Percentiles rank a stretch among this genome's conserved stretches.
phyloP scores from a whole-genome alignment of 2,888 invertebrate genomes.

The Elegia similella region DNA sequence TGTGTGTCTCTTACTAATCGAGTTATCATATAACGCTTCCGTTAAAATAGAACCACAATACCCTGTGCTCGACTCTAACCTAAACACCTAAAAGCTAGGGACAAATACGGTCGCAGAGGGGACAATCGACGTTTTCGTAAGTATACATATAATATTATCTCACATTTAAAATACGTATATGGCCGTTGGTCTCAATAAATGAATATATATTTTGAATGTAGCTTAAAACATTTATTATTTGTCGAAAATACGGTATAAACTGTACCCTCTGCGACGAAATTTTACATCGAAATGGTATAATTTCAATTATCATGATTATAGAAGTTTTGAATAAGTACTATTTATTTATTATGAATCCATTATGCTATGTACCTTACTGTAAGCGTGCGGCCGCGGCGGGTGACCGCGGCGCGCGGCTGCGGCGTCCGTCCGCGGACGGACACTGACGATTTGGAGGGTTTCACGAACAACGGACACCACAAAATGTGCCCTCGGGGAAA shows the following conservation, averaged over 20 bases:
- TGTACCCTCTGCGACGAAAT: conserved; percentile 76
- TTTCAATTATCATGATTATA: conserved; percentile 68
- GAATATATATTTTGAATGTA: not conserved
- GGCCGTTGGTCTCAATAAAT: not conserved
- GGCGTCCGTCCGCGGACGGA: not conserved
- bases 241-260: conserved; percentile 40
- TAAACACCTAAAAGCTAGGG: conserved; percentile 77
- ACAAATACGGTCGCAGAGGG: conserved; percentile 76
- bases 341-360: conserved; percentile 70
- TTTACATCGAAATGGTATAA: conserved; percentile 67
- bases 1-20: conserved; percentile 61
- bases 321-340: conserved; percentile 74
- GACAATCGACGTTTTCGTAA: conserved; percentile 47
- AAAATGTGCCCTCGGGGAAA: no score
- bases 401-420: not conserved
- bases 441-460: no score
- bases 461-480: not conserved
- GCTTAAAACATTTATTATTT: not conserved
- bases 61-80: conserved; percentile 77
- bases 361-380: conserved; percentile 59
- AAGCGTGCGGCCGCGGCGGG: conserved; percentile 36
- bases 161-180: not conserved
- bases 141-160: conserved; percentile 1
- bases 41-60: conserved; percentile 80
- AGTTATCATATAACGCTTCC: conserved; percentile 67